Evolutionary conservation across 2,113 vertebrate species (phyloP).

Genomic region (Murina feae): DNA sequence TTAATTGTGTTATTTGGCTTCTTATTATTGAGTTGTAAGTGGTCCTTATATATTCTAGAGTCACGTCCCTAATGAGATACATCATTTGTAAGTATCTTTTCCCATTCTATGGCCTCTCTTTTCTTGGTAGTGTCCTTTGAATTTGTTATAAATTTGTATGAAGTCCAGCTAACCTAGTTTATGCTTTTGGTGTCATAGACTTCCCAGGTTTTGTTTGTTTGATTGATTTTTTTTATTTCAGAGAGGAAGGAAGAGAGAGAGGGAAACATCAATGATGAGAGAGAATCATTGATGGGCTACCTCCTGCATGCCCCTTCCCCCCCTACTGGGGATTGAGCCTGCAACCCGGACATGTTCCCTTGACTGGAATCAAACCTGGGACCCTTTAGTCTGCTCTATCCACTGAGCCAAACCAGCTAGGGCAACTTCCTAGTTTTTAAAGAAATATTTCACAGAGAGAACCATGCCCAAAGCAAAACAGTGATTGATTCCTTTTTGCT

Average conservation of each 20-base stretch:
- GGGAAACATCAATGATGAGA: too few species aligned
- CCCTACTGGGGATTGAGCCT: too few species aligned
- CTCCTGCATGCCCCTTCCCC: too few species aligned
- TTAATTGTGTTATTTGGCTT: not conserved
- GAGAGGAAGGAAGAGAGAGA: too few species aligned
- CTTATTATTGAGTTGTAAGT: not conserved
- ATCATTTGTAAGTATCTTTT: not conserved
- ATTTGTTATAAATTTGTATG: not conserved
- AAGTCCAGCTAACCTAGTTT: not conserved
- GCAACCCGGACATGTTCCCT: too few species aligned
- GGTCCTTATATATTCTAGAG: not conserved
- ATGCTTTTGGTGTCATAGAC: not conserved
- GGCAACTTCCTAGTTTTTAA: not conserved
- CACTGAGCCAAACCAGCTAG: too few species aligned
- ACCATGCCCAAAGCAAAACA: not conserved
- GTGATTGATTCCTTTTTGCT: not conserved
- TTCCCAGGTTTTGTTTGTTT: not conserved
- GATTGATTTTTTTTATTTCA: too few species aligned
- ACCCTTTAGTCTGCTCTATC: too few species aligned
- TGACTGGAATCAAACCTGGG: too few species aligned
- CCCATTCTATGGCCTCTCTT: not conserved
- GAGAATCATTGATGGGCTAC: too few species aligned
- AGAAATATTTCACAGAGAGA: not conserved
- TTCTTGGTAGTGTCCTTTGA: not conserved
- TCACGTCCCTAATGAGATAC: not conserved